phyloP scores from a whole-genome alignment of 2,113 vertebrate species.

The Herpailurus yagouaroundi region DNA sequence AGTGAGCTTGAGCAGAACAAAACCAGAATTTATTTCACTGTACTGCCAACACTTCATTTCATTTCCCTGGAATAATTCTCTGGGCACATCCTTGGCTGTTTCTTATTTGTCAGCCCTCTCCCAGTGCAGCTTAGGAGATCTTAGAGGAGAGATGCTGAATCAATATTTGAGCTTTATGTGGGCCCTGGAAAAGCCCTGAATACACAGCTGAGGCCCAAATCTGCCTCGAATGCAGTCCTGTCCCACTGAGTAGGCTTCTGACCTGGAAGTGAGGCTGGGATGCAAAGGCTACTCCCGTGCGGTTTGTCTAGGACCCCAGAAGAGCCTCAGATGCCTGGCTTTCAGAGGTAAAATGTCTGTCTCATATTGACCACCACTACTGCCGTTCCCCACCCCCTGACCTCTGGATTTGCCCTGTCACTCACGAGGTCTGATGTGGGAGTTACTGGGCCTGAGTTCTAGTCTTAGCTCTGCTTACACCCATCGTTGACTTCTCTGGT shows the following conservation, averaged over 20 bases:
- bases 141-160: conserved; percentile 62
- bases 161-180: conserved; percentile 64
- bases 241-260: background rate
- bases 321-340: background rate
- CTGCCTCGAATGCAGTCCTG: background rate
- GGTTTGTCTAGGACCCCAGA: background rate
- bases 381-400: accelerated
- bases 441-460: background rate
- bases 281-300: background rate
- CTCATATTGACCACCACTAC: background rate
- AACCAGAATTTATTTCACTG: conserved; percentile 57
- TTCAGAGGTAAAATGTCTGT: background rate
- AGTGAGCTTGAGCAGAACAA: conserved; percentile 37
- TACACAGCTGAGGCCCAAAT: background rate
- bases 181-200: conserved; percentile 23
- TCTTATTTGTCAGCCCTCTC: conserved; percentile 69
- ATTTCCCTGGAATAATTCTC: conserved; percentile 69
- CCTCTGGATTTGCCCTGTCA: background rate
- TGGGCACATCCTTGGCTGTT: conserved; percentile 32
- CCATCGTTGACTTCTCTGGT: background rate
- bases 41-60: conserved; percentile 71
- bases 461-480: background rate
- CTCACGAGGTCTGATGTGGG: background rate
- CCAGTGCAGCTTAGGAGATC: conserved; percentile 63
- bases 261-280: background rate